A percentile compares a stretch with the other conserved stretches of the same genome.
Evolutionary conservation across 2,888 invertebrate species (phyloP).

Genomic region (Alentia gelatinosa): DNA sequence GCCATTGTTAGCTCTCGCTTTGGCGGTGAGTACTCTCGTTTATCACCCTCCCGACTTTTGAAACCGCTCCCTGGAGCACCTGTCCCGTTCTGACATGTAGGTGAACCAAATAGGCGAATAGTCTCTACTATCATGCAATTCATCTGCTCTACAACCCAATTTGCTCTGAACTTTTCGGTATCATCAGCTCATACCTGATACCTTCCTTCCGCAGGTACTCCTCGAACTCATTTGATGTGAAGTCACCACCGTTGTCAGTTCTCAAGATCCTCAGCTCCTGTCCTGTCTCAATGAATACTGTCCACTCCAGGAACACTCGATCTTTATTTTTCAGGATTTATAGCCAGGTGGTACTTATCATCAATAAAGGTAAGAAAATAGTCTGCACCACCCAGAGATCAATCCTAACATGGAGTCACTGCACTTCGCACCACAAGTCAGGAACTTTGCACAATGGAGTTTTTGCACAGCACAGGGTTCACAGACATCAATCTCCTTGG

Average conservation of each 20-base stretch:
- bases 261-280: conserved; percentile 58
- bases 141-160: conserved; percentile 74
- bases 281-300: conserved; percentile 29
- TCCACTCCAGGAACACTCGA: conserved; percentile 53
- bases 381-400: too few species aligned
- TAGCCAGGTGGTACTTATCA: conserved; percentile 32
- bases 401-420: not conserved
- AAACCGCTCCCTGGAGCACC: too few species aligned
- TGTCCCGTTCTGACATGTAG: too few species aligned
- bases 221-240: conserved; percentile 62
- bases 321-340: conserved; percentile 45
- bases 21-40: too few species aligned
- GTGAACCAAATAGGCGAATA: too few species aligned
- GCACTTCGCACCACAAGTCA: not conserved
- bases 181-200: conserved; percentile 73
- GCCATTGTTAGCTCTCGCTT: too few species aligned
- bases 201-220: conserved; percentile 67
- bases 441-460: not conserved
- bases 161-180: conserved; percentile 74
- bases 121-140: conserved; percentile 73
- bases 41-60: too few species aligned
- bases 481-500: not conserved
- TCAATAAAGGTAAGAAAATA: conserved; percentile 56
- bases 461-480: conserved; percentile 50
- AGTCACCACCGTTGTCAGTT: too few species aligned